Evolutionary conservation across 2,113 vertebrate genomes (phyloP).

Genomic region (Ophiodon elongatus): DNA sequence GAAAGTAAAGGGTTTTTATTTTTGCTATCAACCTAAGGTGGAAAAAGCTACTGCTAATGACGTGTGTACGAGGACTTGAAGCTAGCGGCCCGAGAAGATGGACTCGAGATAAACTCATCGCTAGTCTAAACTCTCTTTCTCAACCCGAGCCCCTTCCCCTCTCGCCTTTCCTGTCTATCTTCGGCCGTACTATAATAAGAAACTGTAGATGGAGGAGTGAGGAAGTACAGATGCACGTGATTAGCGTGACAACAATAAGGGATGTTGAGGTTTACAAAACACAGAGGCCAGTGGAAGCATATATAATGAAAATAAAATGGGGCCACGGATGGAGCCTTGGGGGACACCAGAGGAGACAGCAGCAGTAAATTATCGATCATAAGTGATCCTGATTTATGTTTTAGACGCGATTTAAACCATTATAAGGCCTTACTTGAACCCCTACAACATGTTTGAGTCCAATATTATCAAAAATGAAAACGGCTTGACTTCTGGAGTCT

Average conservation of each 20-base stretch:
- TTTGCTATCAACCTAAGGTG: too few species aligned
- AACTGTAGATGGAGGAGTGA: not conserved
- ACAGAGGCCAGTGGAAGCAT: not conserved
- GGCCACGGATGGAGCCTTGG: slow-evolving; percentile 2
- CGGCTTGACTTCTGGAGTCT: not conserved
- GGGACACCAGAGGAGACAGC: not conserved
- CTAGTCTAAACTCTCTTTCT: not conserved
- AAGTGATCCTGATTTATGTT: not conserved
- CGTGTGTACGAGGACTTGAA: not conserved
- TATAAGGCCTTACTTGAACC: not conserved
- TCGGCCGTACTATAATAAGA: too few species aligned
- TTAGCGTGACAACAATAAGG: not conserved
- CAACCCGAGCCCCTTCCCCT: too few species aligned
- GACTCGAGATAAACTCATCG: not conserved
- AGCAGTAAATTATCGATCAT: not conserved
- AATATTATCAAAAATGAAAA: not conserved
- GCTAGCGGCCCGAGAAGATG: not conserved
- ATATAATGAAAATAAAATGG: not conserved
- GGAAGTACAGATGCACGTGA: too few species aligned
- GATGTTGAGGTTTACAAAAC: not conserved
- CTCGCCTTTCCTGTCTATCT: too few species aligned
- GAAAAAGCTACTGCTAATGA: not conserved
- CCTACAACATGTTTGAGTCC: not conserved
- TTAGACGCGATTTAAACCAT: not conserved
- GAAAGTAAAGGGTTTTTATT: not conserved